A percentile compares a stretch with the other conserved stretches of the same genome.
Evolutionary conservation across 2,888 invertebrate genomes (phyloP).

Genomic region (Steinernema carpocapsae): DNA sequence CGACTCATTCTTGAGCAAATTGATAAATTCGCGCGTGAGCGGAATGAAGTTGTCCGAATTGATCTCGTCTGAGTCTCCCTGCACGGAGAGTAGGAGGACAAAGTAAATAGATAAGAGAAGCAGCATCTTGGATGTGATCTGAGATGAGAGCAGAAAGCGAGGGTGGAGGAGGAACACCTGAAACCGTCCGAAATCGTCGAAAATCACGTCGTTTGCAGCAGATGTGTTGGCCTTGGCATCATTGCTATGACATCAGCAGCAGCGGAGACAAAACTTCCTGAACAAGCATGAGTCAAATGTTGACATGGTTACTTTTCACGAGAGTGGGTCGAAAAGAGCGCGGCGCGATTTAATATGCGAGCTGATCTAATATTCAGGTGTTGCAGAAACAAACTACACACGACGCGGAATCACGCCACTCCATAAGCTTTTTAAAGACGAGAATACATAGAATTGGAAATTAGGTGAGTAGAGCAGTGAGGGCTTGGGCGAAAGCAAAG

Average conservation of each 20-base stretch:
- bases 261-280: not conserved
- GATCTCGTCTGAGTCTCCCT: constrained; percentile 9
- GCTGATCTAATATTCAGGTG: not conserved
- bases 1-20: constrained; percentile 56
- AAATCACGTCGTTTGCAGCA: constrained; percentile 12
- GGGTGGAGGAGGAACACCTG: not conserved
- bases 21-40: constrained; percentile 54
- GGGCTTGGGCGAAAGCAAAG: too few relatives aligned
- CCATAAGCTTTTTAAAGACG: too few relatives aligned
- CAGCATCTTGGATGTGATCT: not conserved
- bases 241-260: not conserved
- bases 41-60: constrained; percentile 42
- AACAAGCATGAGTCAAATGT: not conserved
- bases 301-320: constrained; percentile 14
- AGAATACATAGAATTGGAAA: too few relatives aligned
- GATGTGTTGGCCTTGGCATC: not conserved
- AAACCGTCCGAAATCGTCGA: not conserved
- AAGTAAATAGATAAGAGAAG: not conserved
- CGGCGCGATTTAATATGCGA: constrained; percentile 21
- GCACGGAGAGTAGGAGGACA: not conserved
- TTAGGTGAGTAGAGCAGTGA: too few relatives aligned
- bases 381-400: not conserved
- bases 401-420: not conserved
- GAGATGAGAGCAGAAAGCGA: constrained; percentile 1
- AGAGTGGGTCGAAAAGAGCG: not conserved